phyloP scores from a whole-genome alignment of 2,797 vertebrate genomes.

The Telmatherina bonti region DNA sequence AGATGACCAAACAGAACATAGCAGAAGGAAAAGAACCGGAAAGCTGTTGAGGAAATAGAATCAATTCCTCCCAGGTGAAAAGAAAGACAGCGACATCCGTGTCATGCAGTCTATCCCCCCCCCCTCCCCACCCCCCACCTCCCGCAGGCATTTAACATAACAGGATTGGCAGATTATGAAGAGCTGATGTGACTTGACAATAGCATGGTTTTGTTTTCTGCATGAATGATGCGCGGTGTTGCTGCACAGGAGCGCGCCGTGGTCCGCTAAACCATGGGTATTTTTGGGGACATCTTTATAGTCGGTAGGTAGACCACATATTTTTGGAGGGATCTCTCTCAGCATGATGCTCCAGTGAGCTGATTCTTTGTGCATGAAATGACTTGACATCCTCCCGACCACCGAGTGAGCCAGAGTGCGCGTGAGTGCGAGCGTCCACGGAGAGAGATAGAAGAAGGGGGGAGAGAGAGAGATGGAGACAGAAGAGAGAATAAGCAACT shows the following conservation, averaged over 20 bases:
- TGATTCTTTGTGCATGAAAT: conserved; percentile 77
- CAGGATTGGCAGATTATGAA: conserved; percentile 48
- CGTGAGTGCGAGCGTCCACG: conserved; percentile 26
- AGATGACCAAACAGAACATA: conserved; percentile 35
- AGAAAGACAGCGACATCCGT: conserved; percentile 18
- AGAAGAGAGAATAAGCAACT: conserved; percentile 77
- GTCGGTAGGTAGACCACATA: conserved; percentile 70
- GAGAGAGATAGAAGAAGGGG: conserved; percentile 33
- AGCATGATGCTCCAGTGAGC: conserved; percentile 66
- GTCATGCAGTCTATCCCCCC: not conserved
- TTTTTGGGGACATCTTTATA: conserved; percentile 36
- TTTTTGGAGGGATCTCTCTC: conserved; percentile 55
- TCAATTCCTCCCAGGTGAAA: conserved; percentile 26
- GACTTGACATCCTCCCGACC: conserved; percentile 75
- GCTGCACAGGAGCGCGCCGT: conserved; percentile 9
- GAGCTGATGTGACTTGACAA: conserved; percentile 40
- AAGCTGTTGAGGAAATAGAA: conserved; percentile 20
- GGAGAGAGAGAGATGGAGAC: conserved; percentile 36
- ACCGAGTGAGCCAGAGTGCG: conserved; percentile 37
- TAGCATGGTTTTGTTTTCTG: conserved; percentile 36
- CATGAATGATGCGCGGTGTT: conserved; percentile 45
- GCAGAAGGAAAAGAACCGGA: conserved; percentile 28
- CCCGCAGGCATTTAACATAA: conserved; percentile 5
- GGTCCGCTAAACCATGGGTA: conserved; percentile 59
- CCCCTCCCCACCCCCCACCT: not conserved